A percentile compares a stretch with the other conserved stretches of the same genome.
These are phyloP conservation scores for Anolis apletophallus DNA, from an alignment of 2,797 vertebrate species.

Conservation along the genomic window DNA sequence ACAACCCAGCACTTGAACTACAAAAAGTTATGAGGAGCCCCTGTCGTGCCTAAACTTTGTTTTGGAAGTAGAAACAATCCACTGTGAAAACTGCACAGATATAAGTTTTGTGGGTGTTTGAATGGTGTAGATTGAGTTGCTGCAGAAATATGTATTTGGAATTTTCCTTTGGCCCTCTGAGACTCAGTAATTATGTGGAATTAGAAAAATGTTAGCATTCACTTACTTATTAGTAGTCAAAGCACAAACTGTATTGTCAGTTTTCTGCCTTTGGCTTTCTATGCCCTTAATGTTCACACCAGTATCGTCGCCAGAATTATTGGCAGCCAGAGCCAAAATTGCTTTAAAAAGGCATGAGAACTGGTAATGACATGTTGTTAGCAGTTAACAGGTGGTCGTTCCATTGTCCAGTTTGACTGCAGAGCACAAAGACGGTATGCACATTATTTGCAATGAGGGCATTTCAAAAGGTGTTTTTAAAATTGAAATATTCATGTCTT, in stretches of 20 bases:
- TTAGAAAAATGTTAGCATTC: conserved; percentile 78
- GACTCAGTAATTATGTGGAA: conserved; percentile 77
- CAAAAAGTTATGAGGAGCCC: conserved; percentile 59
- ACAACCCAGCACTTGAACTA: conserved; percentile 56
- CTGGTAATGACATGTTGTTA: conserved; percentile 83
- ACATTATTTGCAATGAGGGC: conserved; percentile 71
- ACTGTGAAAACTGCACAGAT: conserved; percentile 63
- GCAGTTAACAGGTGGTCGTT: conserved; percentile 86
- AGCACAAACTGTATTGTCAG: conserved; percentile 83
- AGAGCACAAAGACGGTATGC: conserved; percentile 78
- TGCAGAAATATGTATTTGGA: conserved; percentile 74
- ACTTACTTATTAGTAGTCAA: conserved; percentile 80
- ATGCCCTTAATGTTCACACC: conserved; percentile 83
- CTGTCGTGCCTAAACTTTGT: conserved; percentile 62
- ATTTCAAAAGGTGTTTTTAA: conserved; percentile 75
- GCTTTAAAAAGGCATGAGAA: conserved; percentile 83
- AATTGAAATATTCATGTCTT: conserved; percentile 69
- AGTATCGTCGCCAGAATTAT: conserved; percentile 82
- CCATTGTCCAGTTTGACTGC: conserved; percentile 84
- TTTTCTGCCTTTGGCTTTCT: conserved; percentile 83
- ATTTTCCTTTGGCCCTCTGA: conserved; percentile 73
- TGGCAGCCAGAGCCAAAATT: conserved; percentile 82
- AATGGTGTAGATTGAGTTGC: conserved; percentile 68
- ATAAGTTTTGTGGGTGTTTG: conserved; percentile 65
- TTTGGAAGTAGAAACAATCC: conserved; percentile 66